Evolutionary conservation across 2,888 invertebrate species (phyloP).

Genomic region (Odontocerum albicorne): DNA sequence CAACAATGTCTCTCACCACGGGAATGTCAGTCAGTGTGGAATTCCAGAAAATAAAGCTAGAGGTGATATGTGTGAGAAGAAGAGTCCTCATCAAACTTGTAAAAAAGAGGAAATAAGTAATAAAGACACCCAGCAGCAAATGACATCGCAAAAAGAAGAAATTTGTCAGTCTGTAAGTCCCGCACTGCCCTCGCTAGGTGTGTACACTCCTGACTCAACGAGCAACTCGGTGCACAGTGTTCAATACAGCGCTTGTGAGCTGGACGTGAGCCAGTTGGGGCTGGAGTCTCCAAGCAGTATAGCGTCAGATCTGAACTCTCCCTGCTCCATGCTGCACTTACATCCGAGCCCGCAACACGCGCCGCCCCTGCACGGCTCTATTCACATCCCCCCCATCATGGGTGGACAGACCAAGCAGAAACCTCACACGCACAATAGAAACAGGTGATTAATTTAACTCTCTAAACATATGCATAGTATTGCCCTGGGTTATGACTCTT

Average conservation of each 20-base stretch:
- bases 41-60: slow-evolving; percentile 41
- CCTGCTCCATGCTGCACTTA: slow-evolving; percentile 71
- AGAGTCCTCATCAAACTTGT: slow-evolving; percentile 47
- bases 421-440: slow-evolving; percentile 42
- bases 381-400: slow-evolving; percentile 57
- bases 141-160: slow-evolving; percentile 46
- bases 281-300: slow-evolving; percentile 89
- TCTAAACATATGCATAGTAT: slow-evolving; percentile 37
- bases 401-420: slow-evolving; percentile 46
- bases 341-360: slow-evolving; percentile 64
- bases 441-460: slow-evolving; percentile 38
- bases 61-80: slow-evolving; percentile 49
- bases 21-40: slow-evolving; percentile 36
- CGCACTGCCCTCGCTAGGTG: slow-evolving; percentile 79
- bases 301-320: slow-evolving; percentile 80
- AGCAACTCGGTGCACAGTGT: slow-evolving; percentile 82
- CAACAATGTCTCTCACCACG: slow-evolving; percentile 45
- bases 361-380: slow-evolving; percentile 49
- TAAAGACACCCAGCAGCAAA: slow-evolving; percentile 38
- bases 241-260: slow-evolving; percentile 76
- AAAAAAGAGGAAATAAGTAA: slow-evolving; percentile 54
- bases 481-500: background rate
- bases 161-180: slow-evolving; percentile 53
- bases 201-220: slow-evolving; percentile 83
- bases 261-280: slow-evolving; percentile 82